A percentile compares a stretch with the other conserved stretches of the same genome.
Evolutionary conservation across 2,113 vertebrate genomes (phyloP).

Genomic region (Speoplatyrhinus poulsoni): DNA sequence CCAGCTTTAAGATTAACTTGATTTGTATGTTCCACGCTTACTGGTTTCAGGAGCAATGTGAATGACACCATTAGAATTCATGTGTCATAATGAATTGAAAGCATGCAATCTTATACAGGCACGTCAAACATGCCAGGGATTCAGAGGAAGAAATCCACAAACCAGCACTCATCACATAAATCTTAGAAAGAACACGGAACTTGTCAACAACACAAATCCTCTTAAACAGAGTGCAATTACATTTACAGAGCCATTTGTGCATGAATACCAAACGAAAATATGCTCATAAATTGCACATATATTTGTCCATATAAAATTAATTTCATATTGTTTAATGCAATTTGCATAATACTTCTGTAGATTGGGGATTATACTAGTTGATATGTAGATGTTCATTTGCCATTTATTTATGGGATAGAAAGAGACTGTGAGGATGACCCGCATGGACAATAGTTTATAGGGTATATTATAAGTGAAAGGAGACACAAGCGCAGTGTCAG

Average conservation of each 20-base stretch:
- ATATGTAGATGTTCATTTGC: no score
- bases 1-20: neutral
- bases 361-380: no score
- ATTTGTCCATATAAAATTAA: neutral
- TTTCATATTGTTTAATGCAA: no score
- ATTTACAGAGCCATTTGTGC: neutral
- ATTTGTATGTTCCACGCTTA: neutral
- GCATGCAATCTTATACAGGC: slow-evolving; percentile 17
- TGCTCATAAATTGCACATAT: neutral
- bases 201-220: slow-evolving; percentile 13
- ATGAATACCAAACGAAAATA: neutral
- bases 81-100: slow-evolving; percentile 14
- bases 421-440: no score
- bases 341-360: no score
- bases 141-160: slow-evolving; percentile 22
- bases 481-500: no score
- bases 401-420: no score
- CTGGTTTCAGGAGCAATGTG: neutral
- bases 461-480: no score
- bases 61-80: neutral
- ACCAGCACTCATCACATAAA: slow-evolving; percentile 16
- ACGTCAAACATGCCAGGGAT: neutral
- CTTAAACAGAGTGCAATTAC: neutral
- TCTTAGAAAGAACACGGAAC: slow-evolving; percentile 10
- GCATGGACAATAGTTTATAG: no score